phyloP scores from a whole-genome alignment of 2,797 vertebrate species.

The Gallinago stenura region DNA sequence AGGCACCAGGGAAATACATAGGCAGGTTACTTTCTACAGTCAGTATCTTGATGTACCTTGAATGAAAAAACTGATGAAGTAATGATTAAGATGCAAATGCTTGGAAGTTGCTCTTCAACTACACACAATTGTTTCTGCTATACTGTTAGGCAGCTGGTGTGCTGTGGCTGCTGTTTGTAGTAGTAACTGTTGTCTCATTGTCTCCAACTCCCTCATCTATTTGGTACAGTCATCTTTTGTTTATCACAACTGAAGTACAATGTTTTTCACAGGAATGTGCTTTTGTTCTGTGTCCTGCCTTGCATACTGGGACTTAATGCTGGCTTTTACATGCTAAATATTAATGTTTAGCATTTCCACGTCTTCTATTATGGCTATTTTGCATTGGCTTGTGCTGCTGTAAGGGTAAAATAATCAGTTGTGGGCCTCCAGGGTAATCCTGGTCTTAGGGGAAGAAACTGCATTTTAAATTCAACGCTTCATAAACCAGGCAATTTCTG shows the following conservation, averaged over 20 bases:
- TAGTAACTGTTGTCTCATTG: background rate
- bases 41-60: background rate
- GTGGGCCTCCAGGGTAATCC: background rate
- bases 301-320: background rate
- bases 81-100: background rate
- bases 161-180: background rate
- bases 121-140: background rate
- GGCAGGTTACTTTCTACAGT: background rate
- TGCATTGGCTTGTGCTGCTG: background rate
- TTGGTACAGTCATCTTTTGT: background rate
- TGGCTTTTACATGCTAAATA: background rate
- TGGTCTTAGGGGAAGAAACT: background rate
- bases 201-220: background rate
- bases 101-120: background rate
- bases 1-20: background rate
- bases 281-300: background rate
- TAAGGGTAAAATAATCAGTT: background rate
- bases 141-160: background rate
- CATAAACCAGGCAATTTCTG: background rate
- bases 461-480: background rate
- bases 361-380: background rate
- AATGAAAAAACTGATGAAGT: background rate
- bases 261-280: background rate
- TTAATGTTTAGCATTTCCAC: background rate
- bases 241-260: background rate